These are phyloP conservation scores for Sycophaga agraensis DNA, from an alignment of 1,140 invertebrate genomes.

Conservation along the genomic window DNA sequence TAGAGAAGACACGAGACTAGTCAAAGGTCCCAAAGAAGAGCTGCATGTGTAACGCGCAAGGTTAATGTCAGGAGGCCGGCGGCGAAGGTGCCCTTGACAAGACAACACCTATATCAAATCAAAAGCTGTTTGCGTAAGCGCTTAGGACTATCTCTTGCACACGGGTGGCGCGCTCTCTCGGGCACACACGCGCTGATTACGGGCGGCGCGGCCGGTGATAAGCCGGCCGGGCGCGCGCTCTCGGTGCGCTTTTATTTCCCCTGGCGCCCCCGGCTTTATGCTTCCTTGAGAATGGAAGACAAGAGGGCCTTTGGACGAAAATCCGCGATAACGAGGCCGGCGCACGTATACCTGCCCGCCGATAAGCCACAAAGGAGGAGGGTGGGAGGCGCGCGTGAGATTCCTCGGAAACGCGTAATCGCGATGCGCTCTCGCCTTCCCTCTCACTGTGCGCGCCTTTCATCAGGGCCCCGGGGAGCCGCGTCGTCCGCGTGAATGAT, in stretches of 20 bases:
- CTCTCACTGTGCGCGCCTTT: too few species aligned
- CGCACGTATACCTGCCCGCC: background rate
- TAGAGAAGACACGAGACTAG: too few species aligned
- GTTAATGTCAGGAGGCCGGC: background rate
- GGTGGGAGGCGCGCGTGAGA: background rate
- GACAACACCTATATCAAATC: background rate
- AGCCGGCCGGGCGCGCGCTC: background rate
- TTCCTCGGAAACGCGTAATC: conserved; percentile 20
- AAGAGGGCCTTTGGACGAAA: conserved; percentile 8
- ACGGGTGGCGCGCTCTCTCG: background rate
- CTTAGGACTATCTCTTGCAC: conserved; percentile 7
- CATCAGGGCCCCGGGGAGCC: too few species aligned
- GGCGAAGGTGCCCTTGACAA: background rate
- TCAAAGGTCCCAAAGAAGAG: too few species aligned
- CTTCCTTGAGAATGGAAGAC: background rate
- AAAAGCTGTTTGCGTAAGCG: conserved; percentile 8
- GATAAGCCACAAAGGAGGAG: background rate
- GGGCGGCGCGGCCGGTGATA: background rate
- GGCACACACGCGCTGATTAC: background rate
- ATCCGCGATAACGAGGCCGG: conserved; percentile 4
- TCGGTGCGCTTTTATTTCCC: background rate
- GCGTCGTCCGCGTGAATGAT: conserved; percentile 13
- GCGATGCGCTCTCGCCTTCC: background rate
- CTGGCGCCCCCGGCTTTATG: background rate
- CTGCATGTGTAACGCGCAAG: too few species aligned